Evolutionary conservation across 2,888 invertebrate genomes (phyloP).

Genomic region (Cyaniris semiargus): DNA sequence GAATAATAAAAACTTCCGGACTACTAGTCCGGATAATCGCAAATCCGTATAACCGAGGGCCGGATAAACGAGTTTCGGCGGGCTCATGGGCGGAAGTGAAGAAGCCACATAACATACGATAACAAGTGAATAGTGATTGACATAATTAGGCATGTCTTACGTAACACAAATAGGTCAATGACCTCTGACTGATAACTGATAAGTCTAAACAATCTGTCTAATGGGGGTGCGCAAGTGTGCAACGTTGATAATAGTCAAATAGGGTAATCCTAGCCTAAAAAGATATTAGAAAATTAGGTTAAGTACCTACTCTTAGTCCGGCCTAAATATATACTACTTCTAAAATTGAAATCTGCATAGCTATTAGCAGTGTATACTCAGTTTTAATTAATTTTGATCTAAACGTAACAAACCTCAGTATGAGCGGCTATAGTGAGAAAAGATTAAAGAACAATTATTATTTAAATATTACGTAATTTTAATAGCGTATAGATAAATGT

Average conservation of each 20-base stretch:
- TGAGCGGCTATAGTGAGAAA: too few species aligned
- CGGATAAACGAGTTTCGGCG: too few species aligned
- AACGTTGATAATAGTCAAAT: background rate
- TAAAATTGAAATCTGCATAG: background rate
- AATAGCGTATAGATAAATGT: too few species aligned
- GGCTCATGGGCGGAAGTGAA: too few species aligned
- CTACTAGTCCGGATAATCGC: too few species aligned
- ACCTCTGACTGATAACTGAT: slow-evolving; percentile 7
- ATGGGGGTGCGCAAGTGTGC: background rate
- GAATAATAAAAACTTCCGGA: too few species aligned
- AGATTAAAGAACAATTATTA: too few species aligned
- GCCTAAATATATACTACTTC: background rate
- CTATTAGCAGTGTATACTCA: background rate
- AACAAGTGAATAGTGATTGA: background rate
- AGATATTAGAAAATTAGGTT: background rate
- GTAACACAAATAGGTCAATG: slow-evolving; percentile 8
- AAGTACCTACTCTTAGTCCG: background rate
- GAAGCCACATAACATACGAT: too few species aligned
- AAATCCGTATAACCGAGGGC: too few species aligned
- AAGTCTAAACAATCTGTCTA: background rate
- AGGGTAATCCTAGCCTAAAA: background rate
- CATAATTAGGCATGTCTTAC: background rate
- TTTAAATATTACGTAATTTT: too few species aligned
- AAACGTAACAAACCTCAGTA: background rate
- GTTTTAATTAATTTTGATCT: background rate